Evolutionary conservation across 2,113 vertebrate species (phyloP), one percentile per base, ranked within the genome.

Genomic region (Ophiodon elongatus): DNA sequence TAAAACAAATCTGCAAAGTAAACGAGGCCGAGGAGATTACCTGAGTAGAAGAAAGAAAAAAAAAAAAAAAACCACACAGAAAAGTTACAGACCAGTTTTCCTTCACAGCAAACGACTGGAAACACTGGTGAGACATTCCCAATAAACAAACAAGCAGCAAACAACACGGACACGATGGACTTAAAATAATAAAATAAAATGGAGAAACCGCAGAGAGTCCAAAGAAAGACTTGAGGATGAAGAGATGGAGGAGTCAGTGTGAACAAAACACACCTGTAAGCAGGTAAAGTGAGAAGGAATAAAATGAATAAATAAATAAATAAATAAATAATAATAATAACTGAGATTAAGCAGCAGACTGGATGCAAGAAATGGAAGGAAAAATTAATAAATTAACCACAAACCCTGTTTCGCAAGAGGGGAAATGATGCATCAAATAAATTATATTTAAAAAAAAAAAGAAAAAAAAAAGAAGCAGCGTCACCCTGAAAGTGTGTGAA

Each of bases 31-130:
- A 69, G 21, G 63, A 82, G 6, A 15, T 63, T 29, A 47, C 72
- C 83, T 41, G 82, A 85, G 67, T 56, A 62, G 54, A 84, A 70
- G 8, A 54, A 54, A 54, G 10, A 21, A 19, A 83, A 82, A 81
- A n/a, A n/a, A n/a, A n/a, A n/a, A n/a, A n/a, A n/a, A n/a, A n/a
- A n/a, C n/a, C n/a, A 83, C 82, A 80, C 47, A 62, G 45, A 79
- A 65, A 68, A 17, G 47, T 84, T 86, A 82, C 41, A 76, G 66
- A 87, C 35, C 83, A 89, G 80, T 74, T 91, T 85, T 35, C 81
- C 73, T n/a, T 70, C 39, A 68, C 27, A 45, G 27, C 52, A 67
- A 67, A 68, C 15, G 10, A 78, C 59, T 54, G 81, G 88, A 79
- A 79, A 77, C 56, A 72, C 37, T 70, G 85, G 73, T 45, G 52